Evolutionary conservation across 1,140 invertebrate genomes (phyloP), one percentile per base, ranked within the genome.

Genomic region (Phthorimaea operculella): DNA sequence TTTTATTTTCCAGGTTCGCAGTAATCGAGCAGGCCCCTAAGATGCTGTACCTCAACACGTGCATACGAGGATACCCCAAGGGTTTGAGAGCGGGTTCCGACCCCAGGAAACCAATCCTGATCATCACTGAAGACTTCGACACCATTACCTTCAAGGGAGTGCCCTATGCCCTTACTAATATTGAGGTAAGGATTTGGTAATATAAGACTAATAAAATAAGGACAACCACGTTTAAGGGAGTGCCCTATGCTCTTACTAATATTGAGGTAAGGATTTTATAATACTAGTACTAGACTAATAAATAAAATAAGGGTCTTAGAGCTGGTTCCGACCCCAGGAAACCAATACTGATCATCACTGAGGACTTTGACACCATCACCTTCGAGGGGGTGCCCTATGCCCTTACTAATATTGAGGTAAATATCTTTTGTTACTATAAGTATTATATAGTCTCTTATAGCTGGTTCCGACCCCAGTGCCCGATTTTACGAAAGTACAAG

Each of bases 21-120:
- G 70, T 93, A 58, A 79, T 93, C 56, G 91, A 92, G 63, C 88
- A 86, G 53, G 93, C 90, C 39, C 79, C 90, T 1, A 95, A 95
- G 70, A 88, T 96, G 72, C 74, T 96, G 60, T 95, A 95, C 76
- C 88, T 96, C 67, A 97, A 96, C 77, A 91, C 92, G 9, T 87
- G 86, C 10, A 94, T 95, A 66, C 88, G 95, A 55, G 94, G 94
- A 0, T 93, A 96, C 78, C 94, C 95, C 0, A 90, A 92, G 68
- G 95, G 95, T 0, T 85, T 98, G 21, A 89, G 94, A 47, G 92
- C 94, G 0, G 95, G 95, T 12, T 88, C 87, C 34, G 92, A 96
- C 86, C 90, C 92, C 0, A 89, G 92, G 49, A 90, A 90, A 59
- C 92, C 93, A 0, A 87, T 91, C 12, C 87, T 98, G 33, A 85